phyloP scores from a whole-genome alignment of 1,140 invertebrate genomes.

The Drosophila sp. region DNA sequence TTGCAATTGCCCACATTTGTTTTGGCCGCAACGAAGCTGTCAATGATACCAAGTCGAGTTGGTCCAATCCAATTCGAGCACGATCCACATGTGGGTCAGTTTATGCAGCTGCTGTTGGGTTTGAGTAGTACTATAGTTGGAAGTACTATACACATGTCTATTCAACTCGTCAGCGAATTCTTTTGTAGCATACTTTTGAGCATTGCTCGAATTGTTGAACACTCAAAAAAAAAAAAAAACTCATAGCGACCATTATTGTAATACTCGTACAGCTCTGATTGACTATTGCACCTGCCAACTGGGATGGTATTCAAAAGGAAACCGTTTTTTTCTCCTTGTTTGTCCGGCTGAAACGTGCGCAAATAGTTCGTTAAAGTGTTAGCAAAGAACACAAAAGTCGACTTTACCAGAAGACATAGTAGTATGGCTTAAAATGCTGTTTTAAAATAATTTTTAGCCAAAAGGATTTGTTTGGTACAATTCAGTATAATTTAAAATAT shows the following conservation, averaged over 20 bases:
- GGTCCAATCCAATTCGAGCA: constrained; percentile 8
- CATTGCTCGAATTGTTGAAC: constrained; percentile 10
- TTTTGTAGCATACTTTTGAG: constrained; percentile 59
- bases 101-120: constrained; percentile 62
- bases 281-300: not conserved
- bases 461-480: too few species aligned
- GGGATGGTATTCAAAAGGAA: not conserved
- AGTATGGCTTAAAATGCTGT: too few species aligned
- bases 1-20: constrained; percentile 23
- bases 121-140: too few species aligned
- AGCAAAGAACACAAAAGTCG: not conserved
- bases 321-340: not conserved
- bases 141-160: constrained; percentile 11
- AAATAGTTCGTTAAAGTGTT: not conserved
- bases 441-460: too few species aligned
- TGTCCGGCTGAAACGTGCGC: not conserved
- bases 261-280: constrained; percentile 17
- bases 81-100: constrained; percentile 61
- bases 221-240: too few species aligned
- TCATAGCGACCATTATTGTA: constrained; percentile 21
- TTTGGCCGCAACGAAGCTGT: constrained; percentile 1
- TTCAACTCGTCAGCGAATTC: constrained; percentile 20
- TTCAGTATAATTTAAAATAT: too few species aligned
- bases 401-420: not conserved
- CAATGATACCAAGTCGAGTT: constrained; percentile 9